Evolutionary conservation across 2,113 vertebrate genomes (phyloP).

Genomic region (Chamaea fasciata): DNA sequence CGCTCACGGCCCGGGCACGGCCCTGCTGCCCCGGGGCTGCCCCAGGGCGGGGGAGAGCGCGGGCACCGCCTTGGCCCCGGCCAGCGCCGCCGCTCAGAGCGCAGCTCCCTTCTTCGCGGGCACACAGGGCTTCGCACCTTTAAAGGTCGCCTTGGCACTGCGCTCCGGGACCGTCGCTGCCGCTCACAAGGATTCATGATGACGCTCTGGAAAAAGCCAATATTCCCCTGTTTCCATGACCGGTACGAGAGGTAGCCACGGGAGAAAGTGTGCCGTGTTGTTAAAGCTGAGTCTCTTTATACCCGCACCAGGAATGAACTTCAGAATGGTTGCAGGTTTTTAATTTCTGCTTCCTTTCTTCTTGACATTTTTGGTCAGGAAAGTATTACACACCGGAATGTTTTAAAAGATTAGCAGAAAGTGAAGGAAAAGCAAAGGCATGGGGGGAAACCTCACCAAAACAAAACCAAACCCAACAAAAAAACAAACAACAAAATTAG

Average conservation of each 20-base stretch:
- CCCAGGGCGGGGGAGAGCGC: not conserved
- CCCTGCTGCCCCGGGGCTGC: not conserved
- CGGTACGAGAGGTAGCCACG: not conserved
- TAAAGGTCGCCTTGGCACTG: not conserved
- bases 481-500: not conserved
- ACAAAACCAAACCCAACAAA: not conserved
- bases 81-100: rapidly evolving
- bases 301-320: not conserved
- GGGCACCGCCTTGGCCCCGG: rapidly evolving
- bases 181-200: not conserved
- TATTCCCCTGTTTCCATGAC: not conserved
- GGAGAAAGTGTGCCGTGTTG: not conserved
- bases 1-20: not conserved
- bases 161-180: rapidly evolving
- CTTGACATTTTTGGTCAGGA: not conserved
- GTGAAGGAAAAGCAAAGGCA: not conserved
- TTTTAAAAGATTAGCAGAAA: not conserved
- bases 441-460: not conserved
- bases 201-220: not conserved
- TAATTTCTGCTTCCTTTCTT: not conserved
- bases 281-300: not conserved
- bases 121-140: too few relatives aligned
- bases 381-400: not conserved
- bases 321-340: not conserved
- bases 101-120: not conserved